phyloP scores from a whole-genome alignment of 2,888 invertebrate genomes.

The Drosophila infuscata region DNA sequence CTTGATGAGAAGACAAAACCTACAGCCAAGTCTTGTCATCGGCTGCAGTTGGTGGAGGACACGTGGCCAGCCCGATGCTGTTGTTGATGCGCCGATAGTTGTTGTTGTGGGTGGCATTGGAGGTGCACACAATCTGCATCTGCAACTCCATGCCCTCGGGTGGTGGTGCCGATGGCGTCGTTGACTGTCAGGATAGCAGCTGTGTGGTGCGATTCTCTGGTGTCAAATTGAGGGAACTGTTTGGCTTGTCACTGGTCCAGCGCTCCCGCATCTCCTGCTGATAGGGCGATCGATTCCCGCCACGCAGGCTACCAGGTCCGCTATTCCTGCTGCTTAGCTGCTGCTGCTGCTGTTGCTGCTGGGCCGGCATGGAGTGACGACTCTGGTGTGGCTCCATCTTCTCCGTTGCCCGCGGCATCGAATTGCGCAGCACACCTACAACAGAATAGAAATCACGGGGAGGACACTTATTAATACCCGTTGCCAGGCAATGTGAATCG shows the following conservation, averaged over 20 bases:
- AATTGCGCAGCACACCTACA: conserved; percentile 76
- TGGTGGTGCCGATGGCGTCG: conserved; percentile 10
- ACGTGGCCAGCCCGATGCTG: conserved; percentile 15
- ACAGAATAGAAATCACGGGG: background rate
- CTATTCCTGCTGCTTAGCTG: conserved; percentile 39
- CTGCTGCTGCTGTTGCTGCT: conserved; percentile 35
- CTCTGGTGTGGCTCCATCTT: conserved; percentile 24
- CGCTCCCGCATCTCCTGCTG: conserved; percentile 65
- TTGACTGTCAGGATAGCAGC: conserved; percentile 63
- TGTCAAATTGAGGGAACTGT: conserved; percentile 20
- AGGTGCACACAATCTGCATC: conserved; percentile 49
- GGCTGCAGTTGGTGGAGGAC: conserved; percentile 14
- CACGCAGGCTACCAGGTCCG: conserved; percentile 33
- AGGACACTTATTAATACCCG: background rate
- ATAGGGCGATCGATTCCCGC: conserved; percentile 43
- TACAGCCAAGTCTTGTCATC: conserved; percentile 83
- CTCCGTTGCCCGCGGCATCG: conserved; percentile 55
- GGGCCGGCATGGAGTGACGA: conserved; percentile 68
- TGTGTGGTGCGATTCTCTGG: conserved; percentile 53
- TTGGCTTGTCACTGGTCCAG: conserved; percentile 42
- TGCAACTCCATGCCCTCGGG: conserved; percentile 60
- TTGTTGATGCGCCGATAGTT: conserved; percentile 63
- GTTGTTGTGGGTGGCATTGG: conserved; percentile 52
- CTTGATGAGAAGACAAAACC: conserved; percentile 7
- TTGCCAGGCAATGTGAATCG: conserved; percentile 6